Evolutionary conservation across 2,888 invertebrate species (phyloP).

Genomic region (Synanthedon vespiformis): DNA sequence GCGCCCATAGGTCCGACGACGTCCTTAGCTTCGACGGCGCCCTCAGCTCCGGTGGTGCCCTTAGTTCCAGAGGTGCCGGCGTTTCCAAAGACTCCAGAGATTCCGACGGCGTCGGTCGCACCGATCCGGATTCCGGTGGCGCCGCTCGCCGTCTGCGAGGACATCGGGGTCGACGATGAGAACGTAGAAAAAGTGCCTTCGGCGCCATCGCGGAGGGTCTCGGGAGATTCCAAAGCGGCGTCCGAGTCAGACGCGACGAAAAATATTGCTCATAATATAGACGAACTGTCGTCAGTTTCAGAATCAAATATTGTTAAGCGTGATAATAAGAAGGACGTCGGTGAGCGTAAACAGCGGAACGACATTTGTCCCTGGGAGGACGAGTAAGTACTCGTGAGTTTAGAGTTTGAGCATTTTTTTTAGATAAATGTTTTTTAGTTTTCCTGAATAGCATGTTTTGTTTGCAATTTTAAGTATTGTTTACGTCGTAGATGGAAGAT

Average conservation of each 20-base stretch:
- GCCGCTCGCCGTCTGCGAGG: constrained; percentile 77
- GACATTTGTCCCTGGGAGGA: constrained; percentile 96
- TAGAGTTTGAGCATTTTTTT: constrained; percentile 2
- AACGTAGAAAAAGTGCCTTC: constrained; percentile 68
- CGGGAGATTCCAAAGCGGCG: constrained; percentile 34
- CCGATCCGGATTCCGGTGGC: constrained; percentile 51
- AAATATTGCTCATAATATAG: constrained; percentile 46
- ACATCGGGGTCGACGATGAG: constrained; percentile 77
- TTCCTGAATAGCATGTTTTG: constrained; percentile 6
- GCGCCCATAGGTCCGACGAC: constrained; percentile 1
- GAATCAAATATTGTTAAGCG: constrained; percentile 58
- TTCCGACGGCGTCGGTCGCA: constrained; percentile 6
- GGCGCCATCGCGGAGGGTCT: constrained; percentile 37
- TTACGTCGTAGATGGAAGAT: too few species aligned
- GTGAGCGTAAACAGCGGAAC: constrained; percentile 72
- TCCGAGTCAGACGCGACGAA: constrained; percentile 43
- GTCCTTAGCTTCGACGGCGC: constrained; percentile 5
- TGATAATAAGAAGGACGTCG: constrained; percentile 46
- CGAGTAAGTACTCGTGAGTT: constrained; percentile 79
- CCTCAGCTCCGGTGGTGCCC: constrained; percentile 3
- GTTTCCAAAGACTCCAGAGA: constrained; percentile 4
- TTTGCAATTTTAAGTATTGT: constrained; percentile 1
- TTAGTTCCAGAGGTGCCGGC: constrained; percentile 9
- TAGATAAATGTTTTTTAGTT: background rate
- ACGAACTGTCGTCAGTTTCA: constrained; percentile 52